Conservation (phyloP, 2,888 invertebrate species). For the Phragmatobia fuliginosa region DNA sequence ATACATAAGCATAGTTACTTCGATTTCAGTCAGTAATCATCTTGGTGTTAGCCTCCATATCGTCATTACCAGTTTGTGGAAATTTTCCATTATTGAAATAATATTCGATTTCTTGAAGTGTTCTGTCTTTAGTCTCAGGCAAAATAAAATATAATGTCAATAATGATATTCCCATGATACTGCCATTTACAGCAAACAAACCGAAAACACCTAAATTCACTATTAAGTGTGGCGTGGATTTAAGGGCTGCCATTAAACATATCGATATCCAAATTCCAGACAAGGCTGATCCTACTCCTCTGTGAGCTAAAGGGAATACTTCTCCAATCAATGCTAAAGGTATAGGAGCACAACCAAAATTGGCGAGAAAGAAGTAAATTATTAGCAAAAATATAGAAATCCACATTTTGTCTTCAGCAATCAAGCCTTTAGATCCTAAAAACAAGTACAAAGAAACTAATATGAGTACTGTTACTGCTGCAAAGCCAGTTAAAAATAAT, state of each 20-base stretch:
- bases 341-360: conserved; percentile 72
- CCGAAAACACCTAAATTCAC: conserved; percentile 53
- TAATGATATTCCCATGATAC: conserved; percentile 40
- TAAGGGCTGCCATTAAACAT: conserved; percentile 56
- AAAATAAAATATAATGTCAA: conserved; percentile 52
- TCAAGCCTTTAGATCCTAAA: conserved; percentile 47
- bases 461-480: conserved; percentile 55
- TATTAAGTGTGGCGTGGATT: conserved; percentile 62
- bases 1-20: not conserved
- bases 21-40: conserved; percentile 24
- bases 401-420: conserved; percentile 55
- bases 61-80: conserved; percentile 14
- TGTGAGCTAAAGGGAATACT: conserved; percentile 68
- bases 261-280: conserved; percentile 59
- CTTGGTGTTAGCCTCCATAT: conserved; percentile 30
- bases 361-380: conserved; percentile 64
- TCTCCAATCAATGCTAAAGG: conserved; percentile 71
- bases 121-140: conserved; percentile 64
- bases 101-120: conserved; percentile 62
- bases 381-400: conserved; percentile 62
- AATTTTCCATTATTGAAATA: conserved; percentile 51
- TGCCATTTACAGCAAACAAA: conserved; percentile 52
- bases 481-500: conserved; percentile 63
- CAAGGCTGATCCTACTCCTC: conserved; percentile 60
- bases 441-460: conserved; percentile 60